phyloP scores from a whole-genome alignment of 2,113 vertebrate species.

The Oryzias melastigma region DNA sequence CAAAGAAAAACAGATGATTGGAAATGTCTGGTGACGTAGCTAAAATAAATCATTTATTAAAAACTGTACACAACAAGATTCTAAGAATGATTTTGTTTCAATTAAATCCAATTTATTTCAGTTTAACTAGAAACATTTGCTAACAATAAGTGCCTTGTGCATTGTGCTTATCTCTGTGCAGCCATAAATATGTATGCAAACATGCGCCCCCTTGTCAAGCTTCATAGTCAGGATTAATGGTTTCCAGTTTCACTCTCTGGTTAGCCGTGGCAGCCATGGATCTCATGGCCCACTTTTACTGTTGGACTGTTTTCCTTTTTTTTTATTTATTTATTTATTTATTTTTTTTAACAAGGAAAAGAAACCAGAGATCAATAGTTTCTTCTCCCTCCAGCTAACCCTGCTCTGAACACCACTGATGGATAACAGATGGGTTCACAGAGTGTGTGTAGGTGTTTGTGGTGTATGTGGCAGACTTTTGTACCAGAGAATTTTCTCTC shows the following conservation, averaged over 20 bases:
- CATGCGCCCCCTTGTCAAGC: not conserved
- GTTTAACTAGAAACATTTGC: no score
- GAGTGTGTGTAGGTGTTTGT: slow-evolving; percentile 33
- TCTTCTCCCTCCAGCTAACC: slow-evolving; percentile 29
- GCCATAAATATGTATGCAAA: not conserved
- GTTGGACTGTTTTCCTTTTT: slow-evolving; percentile 4
- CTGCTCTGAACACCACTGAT: slow-evolving; percentile 53
- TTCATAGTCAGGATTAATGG: slow-evolving; percentile 26
- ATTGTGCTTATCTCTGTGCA: not conserved
- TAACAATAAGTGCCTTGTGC: no score
- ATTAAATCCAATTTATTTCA: no score
- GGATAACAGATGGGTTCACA: slow-evolving; percentile 62
- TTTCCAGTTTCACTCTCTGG: slow-evolving; percentile 29
- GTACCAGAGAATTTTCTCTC: not conserved
- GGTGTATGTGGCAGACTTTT: slow-evolving; percentile 21
- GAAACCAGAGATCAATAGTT: slow-evolving; percentile 61
- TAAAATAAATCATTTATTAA: no score
- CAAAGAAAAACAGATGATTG: no score
- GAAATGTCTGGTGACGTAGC: no score
- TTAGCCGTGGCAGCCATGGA: slow-evolving; percentile 24
- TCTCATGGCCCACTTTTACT: slow-evolving; percentile 31
- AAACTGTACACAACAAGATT: no score
- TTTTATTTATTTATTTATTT: no score
- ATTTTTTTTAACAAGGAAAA: slow-evolving; percentile 43
- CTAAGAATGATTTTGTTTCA: no score